Base-by-base conservation (phyloP, 2,888 invertebrate species). In the Abscondita cerata region DNA sequence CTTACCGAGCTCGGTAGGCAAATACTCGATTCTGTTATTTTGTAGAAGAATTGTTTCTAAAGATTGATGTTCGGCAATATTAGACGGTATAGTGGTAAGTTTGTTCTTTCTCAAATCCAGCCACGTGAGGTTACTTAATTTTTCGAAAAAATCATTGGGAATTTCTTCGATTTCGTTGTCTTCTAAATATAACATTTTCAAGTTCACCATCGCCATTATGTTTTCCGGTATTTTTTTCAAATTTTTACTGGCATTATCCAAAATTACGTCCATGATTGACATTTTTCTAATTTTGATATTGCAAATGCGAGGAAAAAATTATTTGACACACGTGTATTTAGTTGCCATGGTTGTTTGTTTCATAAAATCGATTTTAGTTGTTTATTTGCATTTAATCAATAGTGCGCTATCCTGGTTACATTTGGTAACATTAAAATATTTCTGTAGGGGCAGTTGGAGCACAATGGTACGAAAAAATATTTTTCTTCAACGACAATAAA, bases 21-120 rank as follows among this genome's bases (percentile, higher is more conserved):
- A 74, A 56, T 78, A 76, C 53, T 83, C 81, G 19, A 90, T 73
- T 64, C 82, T 79, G 73, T 90, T 90, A 70, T 86, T 85, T 76
- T 88, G 85, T 25, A 90, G 75, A 15, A 90, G 78, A 53, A 90
- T 75, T 62, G 89, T 88, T 52, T 88, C 86, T 16, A 90, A 81
- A 66, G 74, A 77, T 50, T 74, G 74, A 68, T 90, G 89, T 65
- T 84, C 76, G 62, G 84, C 84, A 15, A 90, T 83, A 1, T 82
- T 81, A 62, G 72, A 76, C 1, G 90, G 89, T 52, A 90, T 76
- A 11, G 76, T 78, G 2, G 74, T 79, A 8, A 90, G 72, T 55
- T 81, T 73, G 74, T 90, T 90, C 64, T 86, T 83, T 69, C 90
- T 82, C 6, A 89, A 72, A 73, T 90, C 90, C 6, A 90, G 75